phyloP scores from a whole-genome alignment of 2,888 invertebrate genomes.

The Unio pictorum region DNA sequence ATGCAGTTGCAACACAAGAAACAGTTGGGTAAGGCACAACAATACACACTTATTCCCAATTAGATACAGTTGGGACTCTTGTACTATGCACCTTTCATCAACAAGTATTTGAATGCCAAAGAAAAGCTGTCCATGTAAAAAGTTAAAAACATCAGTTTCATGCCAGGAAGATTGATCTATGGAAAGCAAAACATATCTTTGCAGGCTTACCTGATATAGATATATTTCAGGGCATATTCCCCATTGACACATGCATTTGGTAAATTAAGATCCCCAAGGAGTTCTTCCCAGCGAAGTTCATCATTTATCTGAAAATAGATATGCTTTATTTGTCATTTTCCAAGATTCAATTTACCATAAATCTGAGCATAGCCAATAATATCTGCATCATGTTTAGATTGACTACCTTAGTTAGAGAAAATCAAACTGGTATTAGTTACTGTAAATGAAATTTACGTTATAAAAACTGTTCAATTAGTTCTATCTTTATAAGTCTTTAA shows the following conservation, averaged over 20 bases:
- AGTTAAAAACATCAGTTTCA: background rate
- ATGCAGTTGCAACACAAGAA: too few relatives aligned
- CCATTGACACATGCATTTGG: constrained; percentile 92
- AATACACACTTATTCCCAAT: too few relatives aligned
- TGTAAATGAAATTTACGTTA: too few relatives aligned
- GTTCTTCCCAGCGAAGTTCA: constrained; percentile 89
- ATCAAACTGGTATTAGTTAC: too few relatives aligned
- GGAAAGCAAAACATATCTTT: background rate
- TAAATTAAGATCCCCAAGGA: constrained; percentile 76
- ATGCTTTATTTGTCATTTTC: too few relatives aligned
- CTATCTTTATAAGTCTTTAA: too few relatives aligned
- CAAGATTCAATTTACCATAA: too few relatives aligned
- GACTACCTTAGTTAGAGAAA: too few relatives aligned
- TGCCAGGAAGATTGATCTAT: background rate
- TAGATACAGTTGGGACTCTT: background rate
- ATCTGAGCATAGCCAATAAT: too few relatives aligned
- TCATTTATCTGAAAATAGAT: constrained; percentile 82
- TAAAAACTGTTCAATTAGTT: too few relatives aligned
- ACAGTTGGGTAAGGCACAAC: too few relatives aligned
- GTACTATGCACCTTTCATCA: background rate
- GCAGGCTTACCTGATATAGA: constrained; percentile 81
- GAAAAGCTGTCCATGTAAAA: background rate
- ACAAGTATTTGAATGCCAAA: background rate
- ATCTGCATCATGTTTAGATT: too few relatives aligned
- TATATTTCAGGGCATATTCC: constrained; percentile 86